These are phyloP conservation scores for Struthio camelus DNA, from an alignment of 2,113 vertebrate genomes.

Conservation along the genomic window DNA sequence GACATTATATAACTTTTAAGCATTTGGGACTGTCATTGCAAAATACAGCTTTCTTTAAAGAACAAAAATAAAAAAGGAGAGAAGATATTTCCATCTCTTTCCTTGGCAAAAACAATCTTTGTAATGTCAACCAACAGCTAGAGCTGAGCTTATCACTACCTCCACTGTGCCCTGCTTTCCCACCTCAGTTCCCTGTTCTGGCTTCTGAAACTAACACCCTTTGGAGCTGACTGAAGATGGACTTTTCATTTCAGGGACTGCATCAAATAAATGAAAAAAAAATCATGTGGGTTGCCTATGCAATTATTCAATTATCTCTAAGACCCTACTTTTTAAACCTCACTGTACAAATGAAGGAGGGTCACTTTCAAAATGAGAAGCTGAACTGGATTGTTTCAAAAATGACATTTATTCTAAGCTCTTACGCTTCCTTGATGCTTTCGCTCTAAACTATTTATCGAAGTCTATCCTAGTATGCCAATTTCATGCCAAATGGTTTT, in stretches of 20 bases:
- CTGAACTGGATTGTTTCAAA: background rate
- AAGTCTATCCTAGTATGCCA: background rate
- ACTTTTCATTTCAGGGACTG: slow-evolving; percentile 12
- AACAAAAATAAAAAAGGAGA: background rate
- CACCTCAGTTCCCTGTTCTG: slow-evolving; percentile 34
- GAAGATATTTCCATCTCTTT: slow-evolving; percentile 23
- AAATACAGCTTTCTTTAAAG: background rate
- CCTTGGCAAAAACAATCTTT: slow-evolving; percentile 49
- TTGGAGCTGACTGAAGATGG: slow-evolving; percentile 41
- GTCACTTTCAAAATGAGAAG: background rate
- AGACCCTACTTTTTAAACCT: background rate
- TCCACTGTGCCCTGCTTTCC: slow-evolving; percentile 4
- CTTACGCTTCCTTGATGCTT: background rate
- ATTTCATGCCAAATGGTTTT: background rate
- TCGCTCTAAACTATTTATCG: background rate
- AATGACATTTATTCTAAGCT: background rate
- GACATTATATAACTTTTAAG: background rate
- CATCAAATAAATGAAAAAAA: background rate
- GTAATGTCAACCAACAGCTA: slow-evolving; percentile 57
- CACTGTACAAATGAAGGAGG: background rate
- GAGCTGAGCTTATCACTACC: slow-evolving; percentile 36
- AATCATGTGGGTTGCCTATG: background rate
- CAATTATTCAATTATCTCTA: background rate
- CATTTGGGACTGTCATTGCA: background rate
- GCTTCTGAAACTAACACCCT: slow-evolving; percentile 63